Percentiles rank a stretch among this genome's conserved stretches.
Evolutionary conservation across 2,113 vertebrate genomes (phyloP).

Genomic region (Pitta sordida): DNA sequence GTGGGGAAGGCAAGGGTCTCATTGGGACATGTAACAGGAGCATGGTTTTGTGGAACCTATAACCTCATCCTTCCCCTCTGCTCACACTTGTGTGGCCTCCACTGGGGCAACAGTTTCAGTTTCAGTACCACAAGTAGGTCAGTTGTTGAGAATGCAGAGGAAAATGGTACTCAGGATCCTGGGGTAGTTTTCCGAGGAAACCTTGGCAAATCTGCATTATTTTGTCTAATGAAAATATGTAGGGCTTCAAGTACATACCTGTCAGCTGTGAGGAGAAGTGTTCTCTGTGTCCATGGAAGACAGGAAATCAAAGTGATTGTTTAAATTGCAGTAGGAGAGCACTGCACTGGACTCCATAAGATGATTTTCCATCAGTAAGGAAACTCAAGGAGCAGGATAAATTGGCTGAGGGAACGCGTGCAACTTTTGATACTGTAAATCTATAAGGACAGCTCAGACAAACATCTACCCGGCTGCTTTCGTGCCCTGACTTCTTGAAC

Average conservation of each 20-base stretch:
- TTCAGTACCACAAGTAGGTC: not conserved
- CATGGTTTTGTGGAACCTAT: not conserved
- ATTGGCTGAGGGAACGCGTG: not conserved
- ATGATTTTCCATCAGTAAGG: not conserved
- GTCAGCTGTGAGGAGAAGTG: not conserved
- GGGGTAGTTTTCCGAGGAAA: not conserved
- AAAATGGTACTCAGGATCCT: not conserved
- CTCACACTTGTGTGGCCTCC: not conserved
- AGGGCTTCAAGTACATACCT: not conserved
- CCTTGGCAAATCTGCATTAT: not conserved
- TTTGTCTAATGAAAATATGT: not conserved
- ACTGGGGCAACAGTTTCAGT: not conserved
- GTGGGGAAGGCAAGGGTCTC: not conserved
- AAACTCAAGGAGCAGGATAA: not conserved
- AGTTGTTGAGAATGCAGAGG: not conserved
- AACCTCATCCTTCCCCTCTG: not conserved
- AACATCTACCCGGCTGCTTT: not conserved
- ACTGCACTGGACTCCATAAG: not conserved
- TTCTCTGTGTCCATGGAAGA: not conserved
- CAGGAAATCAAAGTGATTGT: not conserved
- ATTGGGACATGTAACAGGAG: not conserved
- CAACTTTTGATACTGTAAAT: not conserved
- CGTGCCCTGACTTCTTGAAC: conserved; percentile 20
- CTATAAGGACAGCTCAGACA: not conserved
- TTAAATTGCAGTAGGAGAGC: not conserved